Conservation (phyloP, 2,113 vertebrate species). For the Zapus hudsonius region DNA sequence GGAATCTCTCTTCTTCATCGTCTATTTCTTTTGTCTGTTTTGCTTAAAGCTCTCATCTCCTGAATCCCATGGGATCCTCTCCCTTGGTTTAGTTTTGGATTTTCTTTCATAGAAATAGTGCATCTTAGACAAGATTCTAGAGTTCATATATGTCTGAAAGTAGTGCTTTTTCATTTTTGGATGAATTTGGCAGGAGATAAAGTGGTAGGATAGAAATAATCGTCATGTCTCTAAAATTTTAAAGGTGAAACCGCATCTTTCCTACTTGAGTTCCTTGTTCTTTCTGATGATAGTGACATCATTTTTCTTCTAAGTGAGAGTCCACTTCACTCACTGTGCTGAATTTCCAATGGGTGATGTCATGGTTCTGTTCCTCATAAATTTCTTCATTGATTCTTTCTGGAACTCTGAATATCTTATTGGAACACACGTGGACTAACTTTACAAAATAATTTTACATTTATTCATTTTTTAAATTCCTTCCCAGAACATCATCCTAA, state of each 20-base stretch:
- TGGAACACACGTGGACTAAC: background rate
- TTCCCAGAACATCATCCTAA: background rate
- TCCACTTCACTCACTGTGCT: background rate
- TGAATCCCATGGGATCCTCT: background rate
- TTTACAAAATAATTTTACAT: background rate
- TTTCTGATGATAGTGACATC: background rate
- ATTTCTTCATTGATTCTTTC: background rate
- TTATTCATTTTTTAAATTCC: slow-evolving; percentile 8
- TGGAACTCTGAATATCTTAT: background rate
- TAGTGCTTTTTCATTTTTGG: background rate
- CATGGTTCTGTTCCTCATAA: background rate
- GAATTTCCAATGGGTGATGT: background rate
- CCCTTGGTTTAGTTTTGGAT: background rate
- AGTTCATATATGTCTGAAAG: background rate
- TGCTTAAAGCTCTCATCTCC: background rate
- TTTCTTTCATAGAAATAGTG: background rate
- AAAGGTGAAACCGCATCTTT: background rate
- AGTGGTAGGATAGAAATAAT: background rate
- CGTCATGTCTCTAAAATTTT: background rate
- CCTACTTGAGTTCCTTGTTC: background rate
- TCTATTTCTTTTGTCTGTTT: background rate
- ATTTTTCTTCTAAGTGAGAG: background rate
- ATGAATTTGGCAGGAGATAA: background rate
- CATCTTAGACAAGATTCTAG: background rate
- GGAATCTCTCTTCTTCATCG: no score